phyloP scores from a whole-genome alignment of 2,797 vertebrate genomes.

The Mallotus villosus region DNA sequence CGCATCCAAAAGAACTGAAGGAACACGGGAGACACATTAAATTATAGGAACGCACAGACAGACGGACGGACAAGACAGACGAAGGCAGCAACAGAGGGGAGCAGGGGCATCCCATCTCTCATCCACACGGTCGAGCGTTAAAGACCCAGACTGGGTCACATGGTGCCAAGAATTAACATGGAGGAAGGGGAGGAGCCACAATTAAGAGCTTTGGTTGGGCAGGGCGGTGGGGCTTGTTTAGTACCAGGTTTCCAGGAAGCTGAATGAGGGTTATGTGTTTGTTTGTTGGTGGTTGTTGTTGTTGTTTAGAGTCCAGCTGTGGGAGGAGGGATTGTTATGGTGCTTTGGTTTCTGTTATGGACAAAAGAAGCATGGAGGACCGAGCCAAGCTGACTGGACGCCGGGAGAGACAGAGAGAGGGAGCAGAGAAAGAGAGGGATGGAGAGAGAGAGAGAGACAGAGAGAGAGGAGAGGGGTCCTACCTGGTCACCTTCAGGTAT shows the following conservation, averaged over 20 bases:
- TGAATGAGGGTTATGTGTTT: slow-evolving; percentile 84
- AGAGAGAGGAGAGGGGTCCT: slow-evolving; percentile 71
- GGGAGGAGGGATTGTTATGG: slow-evolving; percentile 72
- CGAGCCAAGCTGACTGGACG: slow-evolving; percentile 83
- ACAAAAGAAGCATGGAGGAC: slow-evolving; percentile 93
- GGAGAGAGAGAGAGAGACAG: slow-evolving; percentile 16
- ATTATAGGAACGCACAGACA: slow-evolving; percentile 65
- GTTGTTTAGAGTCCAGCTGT: slow-evolving; percentile 85
- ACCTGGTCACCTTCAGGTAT: slow-evolving; percentile 99
- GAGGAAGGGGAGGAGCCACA: slow-evolving; percentile 63
- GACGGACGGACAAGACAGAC: slow-evolving; percentile 59
- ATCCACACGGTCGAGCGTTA: slow-evolving; percentile 86
- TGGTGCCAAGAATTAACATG: slow-evolving; percentile 80
- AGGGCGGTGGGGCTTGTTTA: slow-evolving; percentile 66
- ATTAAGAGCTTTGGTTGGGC: slow-evolving; percentile 66
- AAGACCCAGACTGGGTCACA: slow-evolving; percentile 78
- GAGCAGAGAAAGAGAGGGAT: slow-evolving; percentile 7
- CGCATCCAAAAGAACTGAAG: slow-evolving; percentile 80
- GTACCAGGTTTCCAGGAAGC: slow-evolving; percentile 91
- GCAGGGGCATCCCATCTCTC: slow-evolving; percentile 75
- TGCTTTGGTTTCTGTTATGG: slow-evolving; percentile 77
- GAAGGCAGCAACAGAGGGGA: slow-evolving; percentile 58
- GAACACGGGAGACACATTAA: slow-evolving; percentile 69
- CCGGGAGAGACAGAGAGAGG: slow-evolving; percentile 22
- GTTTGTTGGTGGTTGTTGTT: slow-evolving; percentile 47